A percentile compares a stretch with the other conserved stretches of the same genome.
phyloP scores from a whole-genome alignment of 2,113 vertebrate genomes.

The Sinocyclocheilus anophthalmus region DNA sequence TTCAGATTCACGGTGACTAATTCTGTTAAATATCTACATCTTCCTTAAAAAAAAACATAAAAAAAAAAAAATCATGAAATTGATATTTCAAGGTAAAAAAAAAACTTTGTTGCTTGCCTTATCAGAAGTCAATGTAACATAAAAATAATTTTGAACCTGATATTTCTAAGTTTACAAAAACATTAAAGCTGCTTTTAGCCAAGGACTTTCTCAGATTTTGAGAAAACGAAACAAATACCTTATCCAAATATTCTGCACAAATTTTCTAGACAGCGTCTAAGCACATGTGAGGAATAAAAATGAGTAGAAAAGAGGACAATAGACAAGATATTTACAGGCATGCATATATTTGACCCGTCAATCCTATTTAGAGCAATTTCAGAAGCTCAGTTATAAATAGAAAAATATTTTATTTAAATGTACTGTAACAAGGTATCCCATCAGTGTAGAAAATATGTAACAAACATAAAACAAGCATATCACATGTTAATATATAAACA shows the following conservation, averaged over 20 bases:
- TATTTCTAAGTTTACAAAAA: not conserved
- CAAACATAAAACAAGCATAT: not conserved
- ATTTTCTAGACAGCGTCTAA: not conserved
- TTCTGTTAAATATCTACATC: not conserved
- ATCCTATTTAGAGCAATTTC: not conserved
- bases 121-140: not conserved
- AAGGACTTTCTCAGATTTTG: not conserved
- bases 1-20: not conserved
- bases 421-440: not conserved
- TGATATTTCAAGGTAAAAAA: too few species aligned
- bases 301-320: not conserved
- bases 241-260: not conserved
- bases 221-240: not conserved
- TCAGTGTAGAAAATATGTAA: not conserved
- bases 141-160: not conserved
- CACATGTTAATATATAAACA: not conserved
- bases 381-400: not conserved
- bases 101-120: not conserved
- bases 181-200: not conserved
- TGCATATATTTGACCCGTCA: not conserved
- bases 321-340: not conserved
- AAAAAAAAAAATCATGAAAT: not conserved
- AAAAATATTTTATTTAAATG: slow-evolving; percentile 7
- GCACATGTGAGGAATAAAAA: not conserved
- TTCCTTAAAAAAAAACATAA: not conserved